A percentile compares a stretch with the other conserved stretches of the same genome.
Evolutionary conservation across 2,888 invertebrate species (phyloP).

Genomic region (Apotomis turbidana): DNA sequence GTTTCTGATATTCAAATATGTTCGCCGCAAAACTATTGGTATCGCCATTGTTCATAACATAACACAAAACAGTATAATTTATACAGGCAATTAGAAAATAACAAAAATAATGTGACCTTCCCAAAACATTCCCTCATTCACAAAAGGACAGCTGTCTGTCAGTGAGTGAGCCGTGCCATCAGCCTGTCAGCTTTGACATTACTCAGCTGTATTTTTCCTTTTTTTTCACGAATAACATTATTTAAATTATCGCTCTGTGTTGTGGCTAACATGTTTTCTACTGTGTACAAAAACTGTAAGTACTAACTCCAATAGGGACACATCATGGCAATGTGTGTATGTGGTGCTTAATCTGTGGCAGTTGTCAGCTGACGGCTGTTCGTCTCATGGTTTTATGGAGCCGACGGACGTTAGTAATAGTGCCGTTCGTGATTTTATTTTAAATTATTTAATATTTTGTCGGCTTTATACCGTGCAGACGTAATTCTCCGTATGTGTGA

Average conservation of each 20-base stretch:
- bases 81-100: slow-evolving; percentile 15
- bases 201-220: slow-evolving; percentile 19
- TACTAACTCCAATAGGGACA: neutral
- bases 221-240: neutral
- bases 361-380: slow-evolving; percentile 31
- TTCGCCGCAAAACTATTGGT: slow-evolving; percentile 68
- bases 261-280: slow-evolving; percentile 7
- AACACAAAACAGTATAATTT: neutral
- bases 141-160: neutral
- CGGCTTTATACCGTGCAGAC: neutral
- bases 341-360: slow-evolving; percentile 1
- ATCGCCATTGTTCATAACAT: slow-evolving; percentile 48
- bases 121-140: neutral
- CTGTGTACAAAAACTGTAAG: neutral
- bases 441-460: neutral
- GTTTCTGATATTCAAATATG: slow-evolving; percentile 64
- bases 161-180: neutral
- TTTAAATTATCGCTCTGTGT: neutral
- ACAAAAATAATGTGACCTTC: slow-evolving; percentile 20
- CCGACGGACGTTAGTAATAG: slow-evolving; percentile 10
- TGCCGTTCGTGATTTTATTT: slow-evolving; percentile 15
- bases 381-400: neutral
- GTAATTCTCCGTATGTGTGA: neutral
- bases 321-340: no score
- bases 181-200: slow-evolving; percentile 16